Evolutionary conservation across 2,888 invertebrate species (phyloP).

Genomic region (Volucella inflata): DNA sequence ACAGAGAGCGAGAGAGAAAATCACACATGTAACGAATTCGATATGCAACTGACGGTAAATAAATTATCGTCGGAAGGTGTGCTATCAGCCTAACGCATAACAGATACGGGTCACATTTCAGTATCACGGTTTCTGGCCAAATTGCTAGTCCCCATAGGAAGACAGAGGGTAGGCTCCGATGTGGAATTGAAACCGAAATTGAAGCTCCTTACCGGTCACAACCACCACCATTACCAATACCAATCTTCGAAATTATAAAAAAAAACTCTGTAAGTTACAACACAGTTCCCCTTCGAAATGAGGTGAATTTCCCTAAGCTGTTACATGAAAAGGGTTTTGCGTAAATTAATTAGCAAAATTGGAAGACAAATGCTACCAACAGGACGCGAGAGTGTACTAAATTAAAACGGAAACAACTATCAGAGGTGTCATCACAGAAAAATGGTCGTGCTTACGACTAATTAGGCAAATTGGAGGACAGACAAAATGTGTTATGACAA

Average conservation of each 20-base stretch:
- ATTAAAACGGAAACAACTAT: conserved; percentile 18
- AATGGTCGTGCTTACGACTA: conserved; percentile 45
- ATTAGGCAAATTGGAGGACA: conserved; percentile 46
- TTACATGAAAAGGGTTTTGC: conserved; percentile 31
- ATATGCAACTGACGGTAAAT: conserved; percentile 65
- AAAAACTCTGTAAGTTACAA: conserved; percentile 34
- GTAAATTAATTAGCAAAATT: conserved; percentile 57
- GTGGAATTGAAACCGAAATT: conserved; percentile 15
- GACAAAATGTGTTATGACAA: conserved; percentile 39
- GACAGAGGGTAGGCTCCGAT: conserved; percentile 1
- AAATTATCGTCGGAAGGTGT: conserved; percentile 64
- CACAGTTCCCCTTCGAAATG: background rate
- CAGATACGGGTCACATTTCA: conserved; percentile 6
- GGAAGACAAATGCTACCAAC: conserved; percentile 11
- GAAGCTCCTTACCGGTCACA: too few species aligned
- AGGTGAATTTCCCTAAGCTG: conserved; percentile 33
- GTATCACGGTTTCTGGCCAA: conserved; percentile 11
- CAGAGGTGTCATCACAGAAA: conserved; percentile 46
- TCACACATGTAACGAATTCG: conserved; percentile 51
- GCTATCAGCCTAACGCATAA: conserved; percentile 57
- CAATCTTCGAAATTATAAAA: conserved; percentile 36
- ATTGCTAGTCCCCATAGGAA: conserved; percentile 35
- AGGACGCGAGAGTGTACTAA: conserved; percentile 36
- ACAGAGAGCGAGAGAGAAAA: conserved; percentile 4
- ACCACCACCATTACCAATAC: background rate